Evolutionary conservation across 1,140 invertebrate species (phyloP).

Genomic region (Caenorhabditis latens): DNA sequence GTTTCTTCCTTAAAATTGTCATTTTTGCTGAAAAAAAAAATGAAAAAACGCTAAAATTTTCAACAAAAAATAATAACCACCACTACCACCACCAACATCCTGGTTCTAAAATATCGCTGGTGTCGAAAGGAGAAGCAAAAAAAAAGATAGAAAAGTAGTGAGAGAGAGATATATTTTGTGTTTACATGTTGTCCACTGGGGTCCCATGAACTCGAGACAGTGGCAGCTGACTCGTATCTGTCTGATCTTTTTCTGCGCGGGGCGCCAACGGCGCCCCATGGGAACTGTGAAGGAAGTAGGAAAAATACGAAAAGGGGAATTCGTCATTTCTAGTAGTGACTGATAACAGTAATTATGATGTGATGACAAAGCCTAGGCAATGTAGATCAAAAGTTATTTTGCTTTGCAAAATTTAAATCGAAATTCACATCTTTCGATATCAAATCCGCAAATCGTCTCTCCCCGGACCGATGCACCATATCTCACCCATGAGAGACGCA

Average conservation of each 20-base stretch:
- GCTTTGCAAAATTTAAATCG: background rate
- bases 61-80: slow-evolving; percentile 26
- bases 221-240: slow-evolving; percentile 34
- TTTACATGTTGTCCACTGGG: slow-evolving; percentile 34
- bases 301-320: background rate
- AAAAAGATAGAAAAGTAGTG: background rate
- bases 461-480: too few species aligned
- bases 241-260: background rate
- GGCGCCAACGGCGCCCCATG: background rate
- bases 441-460: too few species aligned
- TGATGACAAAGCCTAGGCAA: background rate
- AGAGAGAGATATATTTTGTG: background rate
- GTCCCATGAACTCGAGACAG: slow-evolving; percentile 37
- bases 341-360: background rate
- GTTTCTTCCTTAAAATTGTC: too few species aligned
- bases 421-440: slow-evolving; percentile 11
- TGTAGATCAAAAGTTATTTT: background rate
- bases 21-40: background rate
- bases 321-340: background rate
- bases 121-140: background rate
- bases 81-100: too few species aligned
- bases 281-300: background rate
- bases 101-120: background rate
- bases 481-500: background rate
- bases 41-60: background rate